Evolutionary conservation across 2,113 vertebrate species (phyloP).

Genomic region (Oreocharis arfaki): DNA sequence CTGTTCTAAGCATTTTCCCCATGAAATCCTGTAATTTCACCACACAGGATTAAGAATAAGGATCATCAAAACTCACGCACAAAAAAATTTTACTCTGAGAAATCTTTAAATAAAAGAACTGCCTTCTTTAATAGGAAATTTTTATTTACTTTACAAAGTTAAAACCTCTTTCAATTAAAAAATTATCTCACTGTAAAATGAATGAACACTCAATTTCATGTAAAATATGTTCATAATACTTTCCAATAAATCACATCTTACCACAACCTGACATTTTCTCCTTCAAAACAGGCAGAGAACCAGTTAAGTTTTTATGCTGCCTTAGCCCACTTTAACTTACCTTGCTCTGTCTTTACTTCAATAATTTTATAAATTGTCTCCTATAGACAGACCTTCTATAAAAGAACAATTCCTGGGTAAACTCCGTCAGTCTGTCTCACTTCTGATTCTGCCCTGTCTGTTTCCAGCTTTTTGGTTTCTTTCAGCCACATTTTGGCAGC

Average conservation of each 20-base stretch:
- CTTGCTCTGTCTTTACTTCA: background rate
- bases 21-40: background rate
- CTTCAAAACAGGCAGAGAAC: background rate
- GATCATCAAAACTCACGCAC: background rate
- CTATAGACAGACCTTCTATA: background rate
- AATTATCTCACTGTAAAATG: background rate
- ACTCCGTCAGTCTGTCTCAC: background rate
- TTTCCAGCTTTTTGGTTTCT: background rate
- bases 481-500: background rate
- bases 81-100: background rate
- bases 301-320: background rate
- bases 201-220: background rate
- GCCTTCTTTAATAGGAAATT: background rate
- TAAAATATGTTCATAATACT: background rate
- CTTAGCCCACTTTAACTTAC: background rate
- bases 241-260: background rate
- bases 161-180: background rate
- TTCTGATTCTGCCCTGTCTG: background rate
- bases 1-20: background rate
- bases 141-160: background rate
- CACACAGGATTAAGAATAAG: background rate
- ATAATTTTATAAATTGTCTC: background rate
- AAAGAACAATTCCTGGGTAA: background rate
- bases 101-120: background rate
- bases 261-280: background rate